phyloP scores from a whole-genome alignment of 2,888 invertebrate genomes.

The Diachrysia chrysitis region DNA sequence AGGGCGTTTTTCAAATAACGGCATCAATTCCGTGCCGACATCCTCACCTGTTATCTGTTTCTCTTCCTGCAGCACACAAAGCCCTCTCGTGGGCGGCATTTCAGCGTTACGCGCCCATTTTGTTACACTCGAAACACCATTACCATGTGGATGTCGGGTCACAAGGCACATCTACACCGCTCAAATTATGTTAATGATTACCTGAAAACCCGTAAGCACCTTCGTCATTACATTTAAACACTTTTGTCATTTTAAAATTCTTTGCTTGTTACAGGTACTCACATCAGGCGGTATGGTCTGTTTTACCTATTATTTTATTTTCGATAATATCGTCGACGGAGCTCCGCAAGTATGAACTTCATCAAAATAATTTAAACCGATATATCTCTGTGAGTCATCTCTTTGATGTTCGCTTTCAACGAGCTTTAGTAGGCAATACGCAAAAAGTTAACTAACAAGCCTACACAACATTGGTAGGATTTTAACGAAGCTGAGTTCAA shows the following conservation, averaged over 20 bases:
- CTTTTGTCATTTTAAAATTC: slow-evolving; percentile 61
- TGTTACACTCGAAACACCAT: slow-evolving; percentile 75
- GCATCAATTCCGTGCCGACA: slow-evolving; percentile 77
- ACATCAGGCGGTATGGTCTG: slow-evolving; percentile 51
- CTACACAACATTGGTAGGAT: slow-evolving; percentile 61
- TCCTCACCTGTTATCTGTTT: slow-evolving; percentile 79
- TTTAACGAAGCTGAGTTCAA: slow-evolving; percentile 73
- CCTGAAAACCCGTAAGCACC: slow-evolving; percentile 71
- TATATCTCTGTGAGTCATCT: slow-evolving; percentile 63
- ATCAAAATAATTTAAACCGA: slow-evolving; percentile 69
- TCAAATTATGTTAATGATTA: slow-evolving; percentile 76
- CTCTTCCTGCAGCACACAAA: slow-evolving; percentile 76
- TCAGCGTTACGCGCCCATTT: slow-evolving; percentile 72
- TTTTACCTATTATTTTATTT: slow-evolving; percentile 47
- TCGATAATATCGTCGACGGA: slow-evolving; percentile 62
- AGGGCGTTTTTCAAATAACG: slow-evolving; percentile 82
- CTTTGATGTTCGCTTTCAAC: slow-evolving; percentile 68
- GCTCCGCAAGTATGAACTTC: slow-evolving; percentile 61
- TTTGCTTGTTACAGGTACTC: slow-evolving; percentile 79
- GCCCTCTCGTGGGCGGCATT: slow-evolving; percentile 69
- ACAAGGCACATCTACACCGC: slow-evolving; percentile 67
- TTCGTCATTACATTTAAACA: slow-evolving; percentile 73
- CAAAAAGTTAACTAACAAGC: slow-evolving; percentile 73
- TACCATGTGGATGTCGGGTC: slow-evolving; percentile 60
- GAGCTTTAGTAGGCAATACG: slow-evolving; percentile 65